Conservation (phyloP, 2,113 vertebrate species). For the Xiphorhynchus elegans region DNA sequence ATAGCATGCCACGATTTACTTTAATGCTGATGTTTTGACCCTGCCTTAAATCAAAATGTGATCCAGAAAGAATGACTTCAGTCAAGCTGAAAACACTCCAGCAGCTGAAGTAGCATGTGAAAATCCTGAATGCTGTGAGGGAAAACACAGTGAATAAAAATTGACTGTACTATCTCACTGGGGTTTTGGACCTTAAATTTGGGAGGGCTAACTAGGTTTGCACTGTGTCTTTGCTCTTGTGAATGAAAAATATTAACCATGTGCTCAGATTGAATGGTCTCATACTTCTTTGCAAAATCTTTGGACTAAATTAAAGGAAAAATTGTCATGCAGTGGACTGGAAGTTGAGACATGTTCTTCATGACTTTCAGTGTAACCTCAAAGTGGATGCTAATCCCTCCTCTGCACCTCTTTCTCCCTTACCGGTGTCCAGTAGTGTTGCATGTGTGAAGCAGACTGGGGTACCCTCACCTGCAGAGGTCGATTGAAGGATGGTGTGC, state of each 20-base stretch:
- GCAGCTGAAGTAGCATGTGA: background rate
- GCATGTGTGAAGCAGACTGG: fast-evolving
- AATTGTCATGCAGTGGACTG: background rate
- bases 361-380: background rate
- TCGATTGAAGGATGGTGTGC: background rate
- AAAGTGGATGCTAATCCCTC: background rate
- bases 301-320: background rate
- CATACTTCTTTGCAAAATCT: background rate
- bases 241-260: background rate
- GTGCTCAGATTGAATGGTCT: background rate
- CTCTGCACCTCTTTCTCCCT: background rate
- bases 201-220: background rate
- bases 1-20: background rate
- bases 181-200: background rate
- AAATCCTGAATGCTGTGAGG: background rate
- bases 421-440: background rate
- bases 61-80: background rate
- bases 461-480: background rate
- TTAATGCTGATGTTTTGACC: background rate
- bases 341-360: background rate
- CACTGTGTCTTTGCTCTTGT: background rate
- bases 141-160: background rate
- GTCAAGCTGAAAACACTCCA: background rate
- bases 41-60: background rate
- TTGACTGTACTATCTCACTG: background rate